These are phyloP conservation scores for Bagarius yarrelli DNA, from an alignment of 2,113 vertebrate genomes.

Conservation along the genomic window DNA sequence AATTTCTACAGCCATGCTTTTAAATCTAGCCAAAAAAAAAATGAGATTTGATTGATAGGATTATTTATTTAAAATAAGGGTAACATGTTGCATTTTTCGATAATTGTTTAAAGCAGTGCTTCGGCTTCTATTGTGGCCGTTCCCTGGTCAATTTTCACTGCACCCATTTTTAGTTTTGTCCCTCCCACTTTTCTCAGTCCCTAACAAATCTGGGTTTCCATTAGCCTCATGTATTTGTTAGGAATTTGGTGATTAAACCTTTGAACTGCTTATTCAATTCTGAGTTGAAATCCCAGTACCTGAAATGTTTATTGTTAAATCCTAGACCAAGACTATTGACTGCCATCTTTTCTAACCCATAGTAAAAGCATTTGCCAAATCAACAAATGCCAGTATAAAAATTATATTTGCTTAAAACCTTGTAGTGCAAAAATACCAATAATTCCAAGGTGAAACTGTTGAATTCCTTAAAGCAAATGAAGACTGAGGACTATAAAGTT, in stretches of 20 bases:
- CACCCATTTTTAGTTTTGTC: too few relatives aligned
- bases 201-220: not conserved
- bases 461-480: conserved; percentile 9
- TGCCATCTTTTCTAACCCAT: not conserved
- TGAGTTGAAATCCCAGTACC: not conserved
- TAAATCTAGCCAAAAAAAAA: too few relatives aligned
- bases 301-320: too few relatives aligned
- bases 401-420: not conserved
- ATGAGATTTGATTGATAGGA: too few relatives aligned
- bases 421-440: conserved; percentile 3
- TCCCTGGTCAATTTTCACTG: too few relatives aligned
- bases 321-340: not conserved
- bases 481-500: conserved; percentile 44
- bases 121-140: too few relatives aligned
- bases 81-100: too few relatives aligned
- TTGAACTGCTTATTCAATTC: too few relatives aligned
- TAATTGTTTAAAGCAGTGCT: too few relatives aligned
- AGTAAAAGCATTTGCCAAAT: not conserved
- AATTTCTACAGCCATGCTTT: too few relatives aligned
- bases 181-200: too few relatives aligned
- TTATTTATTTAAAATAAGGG: too few relatives aligned
- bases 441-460: conserved; percentile 9
- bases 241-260: not conserved
- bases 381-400: not conserved
- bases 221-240: not conserved